phyloP scores from a whole-genome alignment of 2,113 vertebrate species.

The Lynx canadensis region DNA sequence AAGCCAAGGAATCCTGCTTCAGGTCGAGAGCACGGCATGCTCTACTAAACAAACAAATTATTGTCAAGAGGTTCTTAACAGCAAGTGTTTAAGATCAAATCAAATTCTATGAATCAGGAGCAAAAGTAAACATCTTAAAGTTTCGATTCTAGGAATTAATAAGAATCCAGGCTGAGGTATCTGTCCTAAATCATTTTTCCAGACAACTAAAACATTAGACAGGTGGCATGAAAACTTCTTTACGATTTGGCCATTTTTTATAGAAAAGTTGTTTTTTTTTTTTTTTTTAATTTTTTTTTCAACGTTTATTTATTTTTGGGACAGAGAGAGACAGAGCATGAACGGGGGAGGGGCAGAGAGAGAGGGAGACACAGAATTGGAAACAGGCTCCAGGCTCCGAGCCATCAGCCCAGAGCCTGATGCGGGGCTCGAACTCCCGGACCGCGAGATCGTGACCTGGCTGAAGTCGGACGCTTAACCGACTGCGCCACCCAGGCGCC shows the following conservation, averaged over 20 bases:
- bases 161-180: background rate
- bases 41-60: slow-evolving; percentile 20
- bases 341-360: too few species aligned
- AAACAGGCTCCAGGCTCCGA: too few species aligned
- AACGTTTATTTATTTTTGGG: too few species aligned
- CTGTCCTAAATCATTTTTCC: background rate
- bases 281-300: too few species aligned
- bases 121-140: background rate
- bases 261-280: background rate
- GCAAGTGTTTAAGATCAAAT: slow-evolving; percentile 18
- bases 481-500: too few species aligned
- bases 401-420: too few species aligned
- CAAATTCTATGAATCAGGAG: background rate
- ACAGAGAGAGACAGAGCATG: too few species aligned
- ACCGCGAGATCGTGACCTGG: too few species aligned
- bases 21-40: background rate
- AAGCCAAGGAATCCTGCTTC: background rate
- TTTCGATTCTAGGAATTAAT: background rate
- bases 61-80: background rate
- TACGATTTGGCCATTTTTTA: background rate
- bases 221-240: background rate
- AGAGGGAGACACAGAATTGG: too few species aligned
- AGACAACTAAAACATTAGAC: background rate
- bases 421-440: too few species aligned
- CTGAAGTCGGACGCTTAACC: too few species aligned